These are phyloP conservation scores for Empis livida DNA, from an alignment of 2,888 invertebrate genomes.

Conservation along the genomic window DNA sequence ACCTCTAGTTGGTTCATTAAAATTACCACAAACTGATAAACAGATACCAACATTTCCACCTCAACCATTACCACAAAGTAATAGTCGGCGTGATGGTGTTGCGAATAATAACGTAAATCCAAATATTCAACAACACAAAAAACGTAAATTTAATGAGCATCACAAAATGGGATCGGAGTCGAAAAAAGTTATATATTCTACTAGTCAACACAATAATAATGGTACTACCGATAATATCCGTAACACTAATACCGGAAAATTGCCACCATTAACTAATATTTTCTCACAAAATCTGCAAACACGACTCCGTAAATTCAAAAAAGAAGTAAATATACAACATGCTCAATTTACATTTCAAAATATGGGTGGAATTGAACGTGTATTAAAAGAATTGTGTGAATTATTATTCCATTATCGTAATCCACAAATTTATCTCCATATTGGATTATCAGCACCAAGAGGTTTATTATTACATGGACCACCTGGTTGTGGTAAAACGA, in stretches of 20 bases:
- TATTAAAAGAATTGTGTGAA: conserved; percentile 57
- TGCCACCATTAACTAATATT: too few relatives aligned
- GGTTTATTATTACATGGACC: conserved; percentile 92
- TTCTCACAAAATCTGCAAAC: conserved; percentile 3
- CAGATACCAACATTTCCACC: too few relatives aligned
- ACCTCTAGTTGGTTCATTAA: too few relatives aligned
- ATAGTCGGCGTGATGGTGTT: background rate
- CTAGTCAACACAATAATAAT: too few relatives aligned
- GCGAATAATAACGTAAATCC: background rate
- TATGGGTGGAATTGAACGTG: conserved; percentile 68
- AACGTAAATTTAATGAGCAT: conserved; percentile 9
- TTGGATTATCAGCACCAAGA: conserved; percentile 77
- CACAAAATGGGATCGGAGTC: too few relatives aligned
- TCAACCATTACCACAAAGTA: background rate
- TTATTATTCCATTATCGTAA: conserved; percentile 75
- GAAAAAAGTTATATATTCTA: too few relatives aligned
- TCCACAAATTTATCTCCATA: conserved; percentile 72
- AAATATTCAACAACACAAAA: conserved; percentile 5
- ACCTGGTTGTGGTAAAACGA: conserved; percentile 86
- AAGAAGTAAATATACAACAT: conserved; percentile 19
- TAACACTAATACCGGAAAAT: too few relatives aligned
- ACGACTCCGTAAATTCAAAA: conserved; percentile 23
- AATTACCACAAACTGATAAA: too few relatives aligned
- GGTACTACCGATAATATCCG: too few relatives aligned
- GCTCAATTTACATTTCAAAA: conserved; percentile 33